Percentiles rank a stretch among this genome's conserved stretches.
Conservation (phyloP, 2,113 vertebrate species). For the Etheostoma cragini region DNA sequence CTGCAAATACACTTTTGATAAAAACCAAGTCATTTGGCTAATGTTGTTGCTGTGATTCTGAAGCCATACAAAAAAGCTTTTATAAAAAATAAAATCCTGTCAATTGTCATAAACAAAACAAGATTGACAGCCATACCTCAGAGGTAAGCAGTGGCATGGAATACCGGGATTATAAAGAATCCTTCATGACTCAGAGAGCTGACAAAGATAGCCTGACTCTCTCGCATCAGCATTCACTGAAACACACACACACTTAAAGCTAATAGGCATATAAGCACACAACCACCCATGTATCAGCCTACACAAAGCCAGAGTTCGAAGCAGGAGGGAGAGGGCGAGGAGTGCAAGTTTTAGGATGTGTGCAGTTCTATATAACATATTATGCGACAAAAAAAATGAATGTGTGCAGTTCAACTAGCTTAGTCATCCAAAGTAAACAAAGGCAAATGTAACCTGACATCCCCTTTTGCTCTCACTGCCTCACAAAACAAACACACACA, state of each 20-base stretch:
- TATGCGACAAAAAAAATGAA: too few species aligned
- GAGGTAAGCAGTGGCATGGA: slow-evolving; percentile 20
- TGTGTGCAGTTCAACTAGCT: slow-evolving; percentile 27
- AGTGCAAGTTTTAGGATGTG: slow-evolving; percentile 32
- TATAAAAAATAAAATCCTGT: slow-evolving; percentile 20
- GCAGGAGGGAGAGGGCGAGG: slow-evolving; percentile 32
- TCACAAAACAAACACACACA: background rate
- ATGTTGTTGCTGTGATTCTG: slow-evolving; percentile 10
- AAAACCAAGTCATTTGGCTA: background rate
- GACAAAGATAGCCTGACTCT: slow-evolving; percentile 38
- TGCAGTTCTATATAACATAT: too few species aligned
- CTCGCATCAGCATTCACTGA: slow-evolving; percentile 44
- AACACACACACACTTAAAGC: background rate
- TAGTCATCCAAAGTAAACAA: slow-evolving; percentile 47
- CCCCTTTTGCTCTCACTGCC: background rate
- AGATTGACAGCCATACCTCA: background rate
- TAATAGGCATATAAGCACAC: slow-evolving; percentile 42
- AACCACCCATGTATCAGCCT: slow-evolving; percentile 3
- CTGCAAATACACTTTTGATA: background rate
- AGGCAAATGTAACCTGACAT: slow-evolving; percentile 41
- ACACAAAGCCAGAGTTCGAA: slow-evolving; percentile 32
- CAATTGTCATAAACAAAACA: background rate
- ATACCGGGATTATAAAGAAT: slow-evolving; percentile 41
- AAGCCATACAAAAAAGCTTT: background rate
- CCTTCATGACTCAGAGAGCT: slow-evolving; percentile 46